Base-by-base conservation (phyloP, 2,797 vertebrate genomes). In the Atherinosoma microstoma region DNA sequence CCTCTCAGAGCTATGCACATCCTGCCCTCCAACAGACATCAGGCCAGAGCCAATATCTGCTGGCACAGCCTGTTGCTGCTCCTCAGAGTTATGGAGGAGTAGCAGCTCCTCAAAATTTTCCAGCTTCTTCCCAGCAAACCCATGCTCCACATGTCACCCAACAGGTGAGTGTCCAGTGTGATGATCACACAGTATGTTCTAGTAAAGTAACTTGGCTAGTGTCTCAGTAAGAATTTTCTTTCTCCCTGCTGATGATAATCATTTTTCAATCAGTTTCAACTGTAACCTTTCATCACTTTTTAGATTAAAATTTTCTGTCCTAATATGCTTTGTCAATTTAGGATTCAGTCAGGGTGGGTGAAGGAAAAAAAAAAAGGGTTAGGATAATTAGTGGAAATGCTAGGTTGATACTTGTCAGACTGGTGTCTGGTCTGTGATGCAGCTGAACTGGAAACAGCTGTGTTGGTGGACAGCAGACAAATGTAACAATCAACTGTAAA, bases 21-120 rank as follows among this genome's bases (percentile, higher is more conserved):
- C 83, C 94, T 0, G 82, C 92, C 11, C 34, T 93, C 45, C 89
- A 92, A n/a, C 58, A 94, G 78, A 47, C 64, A 77, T 0, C 64
- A 34, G 67, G 54, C 67, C 88, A 76, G 80, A 80, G 49, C 76
- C 89, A 85, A 61, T 89, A 85, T 80, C 40, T 71, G 34, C 84
- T 92, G 7, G 79, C 92, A 0, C 83, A 85, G 42, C 85, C 95
- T 61, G 24, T 89, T 0, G 16, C 88, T 70, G 56, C 54, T 47
- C 10, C 70, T 36, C 90, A 86, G 62, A 54, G 59, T 36, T 89
- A 86, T 10, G 75, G 76, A 69, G 89, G 70, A 65, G 24, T 69
- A 24, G 70, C 32, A 45, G 60, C 70, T 62, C 68, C 38, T 47
- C 82, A 84, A 51, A 83, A 54, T 63, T 75, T 78, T 36, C 69